Percentiles rank a stretch among this genome's conserved stretches.
phyloP scores from a whole-genome alignment of 2,113 vertebrate genomes.

The Lophochroa leadbeateri region DNA sequence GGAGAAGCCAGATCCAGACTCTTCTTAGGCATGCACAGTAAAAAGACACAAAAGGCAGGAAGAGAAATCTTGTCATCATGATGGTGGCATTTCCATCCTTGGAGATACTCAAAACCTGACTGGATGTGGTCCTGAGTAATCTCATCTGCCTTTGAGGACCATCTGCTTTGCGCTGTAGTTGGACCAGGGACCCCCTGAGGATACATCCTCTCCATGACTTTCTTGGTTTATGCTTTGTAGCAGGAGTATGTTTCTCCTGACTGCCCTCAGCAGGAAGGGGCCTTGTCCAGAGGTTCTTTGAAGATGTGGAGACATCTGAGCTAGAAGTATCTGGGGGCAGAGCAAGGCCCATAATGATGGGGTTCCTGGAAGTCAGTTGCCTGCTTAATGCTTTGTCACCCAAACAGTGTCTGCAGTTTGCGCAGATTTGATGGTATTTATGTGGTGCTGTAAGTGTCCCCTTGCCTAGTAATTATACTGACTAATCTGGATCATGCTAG shows the following conservation, averaged over 20 bases:
- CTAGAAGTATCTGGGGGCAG: background rate
- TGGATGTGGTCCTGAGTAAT: background rate
- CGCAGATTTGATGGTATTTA: constrained; percentile 7
- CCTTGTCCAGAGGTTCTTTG: background rate
- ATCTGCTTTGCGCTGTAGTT: background rate
- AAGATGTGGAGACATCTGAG: background rate
- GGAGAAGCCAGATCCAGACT: background rate
- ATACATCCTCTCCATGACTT: background rate
- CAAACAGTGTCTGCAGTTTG: background rate
- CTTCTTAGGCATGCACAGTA: background rate
- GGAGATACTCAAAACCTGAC: background rate
- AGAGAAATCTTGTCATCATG: background rate
- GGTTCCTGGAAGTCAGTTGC: background rate
- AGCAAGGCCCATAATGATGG: background rate
- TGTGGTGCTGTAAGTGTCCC: constrained; percentile 22
- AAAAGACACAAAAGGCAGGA: background rate
- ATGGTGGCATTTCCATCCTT: background rate
- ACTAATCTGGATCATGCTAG: constrained; percentile 50
- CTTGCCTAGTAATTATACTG: constrained; percentile 52
- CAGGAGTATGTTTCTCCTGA: background rate
- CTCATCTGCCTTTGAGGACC: background rate
- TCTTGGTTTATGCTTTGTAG: background rate
- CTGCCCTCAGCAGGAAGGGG: background rate
- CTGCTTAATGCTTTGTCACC: background rate
- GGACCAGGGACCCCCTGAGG: background rate